Base-by-base conservation (phyloP, 2,888 invertebrate species). In the Anaspis maculata region DNA sequence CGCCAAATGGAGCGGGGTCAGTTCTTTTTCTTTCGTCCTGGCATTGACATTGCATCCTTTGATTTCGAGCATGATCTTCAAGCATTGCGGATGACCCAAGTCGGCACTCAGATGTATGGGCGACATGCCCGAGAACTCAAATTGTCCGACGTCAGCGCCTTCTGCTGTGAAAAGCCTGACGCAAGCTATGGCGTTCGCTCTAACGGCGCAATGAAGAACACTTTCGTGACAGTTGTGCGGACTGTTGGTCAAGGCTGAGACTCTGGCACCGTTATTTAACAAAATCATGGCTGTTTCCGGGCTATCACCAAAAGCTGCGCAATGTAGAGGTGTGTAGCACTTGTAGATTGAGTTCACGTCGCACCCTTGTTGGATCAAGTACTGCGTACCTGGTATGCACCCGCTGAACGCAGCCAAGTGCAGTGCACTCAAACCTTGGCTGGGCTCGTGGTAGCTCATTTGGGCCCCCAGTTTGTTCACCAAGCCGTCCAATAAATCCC, bases 221-320 rank as follows among this genome's bases (percentile, higher is more conserved):
- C 83, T 83, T 53, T 86, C 86, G 56, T 83, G 82, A 52, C 77
- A 77, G 51, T 78, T 64, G 34, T 54, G 66, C 3, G 62, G 56
- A 15, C 66, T 80, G 13, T 76, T 78, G 24, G 82, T 77, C 34
- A 79, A 69, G 41, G 76, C 73, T 41, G 69, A 65, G 27, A 86
- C 76, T 40, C 76, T 73, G 31, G 86, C 79, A 12, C 81, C 82
- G 42, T 74, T 74, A 41, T 75, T 76, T 41, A 90, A 73, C 39
- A 92, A 73, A 54, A 87, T 74, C 62, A 78, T 79, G 33, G 85
- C 82, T 9, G 87, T 86, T 53, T 83, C 39, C 31, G 80, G 75
- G 41, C 88, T 81, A 56, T 90, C 86, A 9, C 90, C 87, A 65
- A 89, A 88, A 16, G 90, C 89, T 9, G 91, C 87, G 59, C 87